Conservation (phyloP, 2,797 vertebrate genomes). For the Helarctos malayanus region DNA sequence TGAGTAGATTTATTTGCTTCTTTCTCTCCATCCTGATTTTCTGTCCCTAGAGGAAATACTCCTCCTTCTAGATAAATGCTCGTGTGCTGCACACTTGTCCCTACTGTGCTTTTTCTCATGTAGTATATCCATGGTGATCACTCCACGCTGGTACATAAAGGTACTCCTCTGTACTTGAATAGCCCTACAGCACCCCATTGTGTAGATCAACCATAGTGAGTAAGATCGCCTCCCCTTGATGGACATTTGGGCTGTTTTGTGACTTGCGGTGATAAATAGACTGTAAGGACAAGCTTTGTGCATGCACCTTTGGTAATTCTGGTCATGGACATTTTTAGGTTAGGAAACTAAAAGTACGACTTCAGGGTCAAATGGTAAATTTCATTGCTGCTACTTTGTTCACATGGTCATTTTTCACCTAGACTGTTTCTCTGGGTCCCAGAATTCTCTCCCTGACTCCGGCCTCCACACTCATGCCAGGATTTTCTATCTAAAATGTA, state of each 20-base stretch:
- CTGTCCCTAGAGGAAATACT: neutral
- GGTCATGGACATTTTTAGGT: neutral
- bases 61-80: neutral
- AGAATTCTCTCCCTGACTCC: neutral
- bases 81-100: neutral
- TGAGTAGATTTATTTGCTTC: neutral
- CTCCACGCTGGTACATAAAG: neutral
- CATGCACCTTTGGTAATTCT: neutral
- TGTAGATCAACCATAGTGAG: neutral
- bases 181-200: neutral
- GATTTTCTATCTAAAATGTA: neutral
- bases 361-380: neutral
- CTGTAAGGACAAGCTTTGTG: neutral
- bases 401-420: conserved; percentile 12
- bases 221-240: neutral
- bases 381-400: neutral
- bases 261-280: neutral
- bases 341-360: neutral
- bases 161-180: neutral
- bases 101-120: neutral
- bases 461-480: neutral
- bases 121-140: neutral
- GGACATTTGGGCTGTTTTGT: neutral
- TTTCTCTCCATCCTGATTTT: neutral
- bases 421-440: neutral